Evolutionary conservation across 1,140 invertebrate species (phyloP).

Genomic region (Catajapyx aquilonaris): DNA sequence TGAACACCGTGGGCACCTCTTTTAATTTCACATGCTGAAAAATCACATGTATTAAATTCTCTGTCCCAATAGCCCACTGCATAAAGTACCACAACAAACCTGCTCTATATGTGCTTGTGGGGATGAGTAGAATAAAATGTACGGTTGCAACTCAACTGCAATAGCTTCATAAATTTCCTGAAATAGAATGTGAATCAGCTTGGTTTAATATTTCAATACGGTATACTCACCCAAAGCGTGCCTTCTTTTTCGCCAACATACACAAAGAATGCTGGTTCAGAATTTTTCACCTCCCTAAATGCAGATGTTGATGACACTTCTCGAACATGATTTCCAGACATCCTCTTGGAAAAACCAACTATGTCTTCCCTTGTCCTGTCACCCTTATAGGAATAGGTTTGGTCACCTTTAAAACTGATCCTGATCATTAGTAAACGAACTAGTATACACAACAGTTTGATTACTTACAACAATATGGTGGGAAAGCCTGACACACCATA

Average conservation of each 20-base stretch:
- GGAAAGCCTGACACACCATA: constrained; percentile 82
- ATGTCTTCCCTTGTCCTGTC: constrained; percentile 82
- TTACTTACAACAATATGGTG: constrained; percentile 86
- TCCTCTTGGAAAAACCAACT: constrained; percentile 74
- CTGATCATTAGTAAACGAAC: background rate
- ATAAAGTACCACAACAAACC: too few relatives aligned
- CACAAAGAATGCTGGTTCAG: constrained; percentile 66
- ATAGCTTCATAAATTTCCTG: constrained; percentile 50
- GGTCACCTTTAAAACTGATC: too few relatives aligned
- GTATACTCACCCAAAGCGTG: constrained; percentile 43
- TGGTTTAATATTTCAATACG: background rate
- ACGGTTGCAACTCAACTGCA: constrained; percentile 54
- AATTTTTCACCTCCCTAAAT: constrained; percentile 46
- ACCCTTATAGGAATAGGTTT: too few relatives aligned
- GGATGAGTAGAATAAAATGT: constrained; percentile 66
- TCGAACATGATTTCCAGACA: constrained; percentile 69
- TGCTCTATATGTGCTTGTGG: too few relatives aligned
- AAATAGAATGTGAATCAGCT: constrained; percentile 13
- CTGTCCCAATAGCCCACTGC: too few relatives aligned
- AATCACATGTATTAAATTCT: too few relatives aligned
- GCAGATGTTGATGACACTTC: constrained; percentile 52
- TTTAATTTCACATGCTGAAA: constrained; percentile 8
- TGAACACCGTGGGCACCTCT: constrained; percentile 49
- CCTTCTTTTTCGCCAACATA: constrained; percentile 58
- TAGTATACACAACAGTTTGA: constrained; percentile 1